Conservation (phyloP, 2,888 invertebrate species). For the Acanthoscelides obtectus region DNA sequence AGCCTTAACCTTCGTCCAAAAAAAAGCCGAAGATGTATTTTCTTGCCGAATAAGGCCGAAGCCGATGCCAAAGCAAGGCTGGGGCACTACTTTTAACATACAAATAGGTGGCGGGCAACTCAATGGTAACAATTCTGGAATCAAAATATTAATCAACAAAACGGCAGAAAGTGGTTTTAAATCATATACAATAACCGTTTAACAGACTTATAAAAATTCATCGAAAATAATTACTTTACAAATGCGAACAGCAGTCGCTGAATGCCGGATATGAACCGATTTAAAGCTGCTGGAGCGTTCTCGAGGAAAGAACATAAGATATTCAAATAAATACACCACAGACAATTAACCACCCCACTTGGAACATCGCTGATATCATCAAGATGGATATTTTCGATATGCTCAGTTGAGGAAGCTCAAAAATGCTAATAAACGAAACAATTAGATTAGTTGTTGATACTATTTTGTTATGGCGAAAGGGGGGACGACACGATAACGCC, state of each 20-base stretch:
- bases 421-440: constrained; percentile 23
- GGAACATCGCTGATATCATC: constrained; percentile 14
- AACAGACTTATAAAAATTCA: constrained; percentile 18
- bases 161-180: no score
- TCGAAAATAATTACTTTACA: constrained; percentile 16
- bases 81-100: no score
- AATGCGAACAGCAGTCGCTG: constrained; percentile 9
- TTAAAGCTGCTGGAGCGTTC: constrained; percentile 16
- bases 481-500: background rate
- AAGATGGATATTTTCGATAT: constrained; percentile 22
- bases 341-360: constrained; percentile 28
- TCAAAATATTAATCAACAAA: no score
- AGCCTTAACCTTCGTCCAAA: no score
- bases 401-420: constrained; percentile 11
- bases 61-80: no score
- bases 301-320: constrained; percentile 12
- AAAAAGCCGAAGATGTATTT: no score
- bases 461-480: background rate
- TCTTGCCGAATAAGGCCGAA: no score
- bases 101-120: no score
- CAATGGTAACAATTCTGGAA: no score
- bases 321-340: constrained; percentile 26
- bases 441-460: constrained; percentile 9
- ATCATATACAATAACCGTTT: no score
- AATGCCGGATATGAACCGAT: constrained; percentile 24